A percentile compares a stretch with the other conserved stretches of the same genome.
Conservation (phyloP, 2,888 invertebrate genomes). For the Ashinkailepas kermadecensis region DNA sequence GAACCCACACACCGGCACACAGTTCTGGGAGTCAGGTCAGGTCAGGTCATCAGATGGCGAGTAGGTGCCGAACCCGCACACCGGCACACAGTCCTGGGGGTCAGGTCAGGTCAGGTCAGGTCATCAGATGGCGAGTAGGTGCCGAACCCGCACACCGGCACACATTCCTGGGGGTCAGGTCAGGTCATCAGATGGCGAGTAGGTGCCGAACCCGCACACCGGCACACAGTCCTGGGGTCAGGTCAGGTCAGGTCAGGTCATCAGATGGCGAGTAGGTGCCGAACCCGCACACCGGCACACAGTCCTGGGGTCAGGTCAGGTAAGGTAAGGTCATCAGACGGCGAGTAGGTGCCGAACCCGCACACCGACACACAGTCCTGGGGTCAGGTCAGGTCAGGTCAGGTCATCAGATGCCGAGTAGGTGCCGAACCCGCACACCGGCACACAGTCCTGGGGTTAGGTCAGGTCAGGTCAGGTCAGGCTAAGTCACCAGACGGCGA, state of each 20-base stretch:
- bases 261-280: background rate
- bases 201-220: conserved; percentile 92
- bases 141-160: background rate
- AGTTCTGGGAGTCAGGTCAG: no score
- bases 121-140: background rate
- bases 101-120: conserved; percentile 41
- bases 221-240: conserved; percentile 76
- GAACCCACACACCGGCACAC: no score
- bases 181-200: conserved; percentile 90
- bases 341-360: conserved; percentile 91
- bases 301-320: no score
- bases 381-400: no score
- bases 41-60: conserved; percentile 55
- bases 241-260: conserved; percentile 3
- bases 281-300: no score
- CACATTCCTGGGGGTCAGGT: no score
- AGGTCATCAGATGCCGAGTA: background rate
- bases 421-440: background rate
- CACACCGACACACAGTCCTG: conserved; percentile 87
- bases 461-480: no score
- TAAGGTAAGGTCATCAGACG: no score
- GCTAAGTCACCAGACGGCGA: conserved; percentile 66
- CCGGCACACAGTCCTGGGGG: conserved; percentile 35
- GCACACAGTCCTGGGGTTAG: no score
- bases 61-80: conserved; percentile 84